Base-by-base conservation (phyloP, 92 coral and sea anemone species). In the Zoanthus sociatus region DNA sequence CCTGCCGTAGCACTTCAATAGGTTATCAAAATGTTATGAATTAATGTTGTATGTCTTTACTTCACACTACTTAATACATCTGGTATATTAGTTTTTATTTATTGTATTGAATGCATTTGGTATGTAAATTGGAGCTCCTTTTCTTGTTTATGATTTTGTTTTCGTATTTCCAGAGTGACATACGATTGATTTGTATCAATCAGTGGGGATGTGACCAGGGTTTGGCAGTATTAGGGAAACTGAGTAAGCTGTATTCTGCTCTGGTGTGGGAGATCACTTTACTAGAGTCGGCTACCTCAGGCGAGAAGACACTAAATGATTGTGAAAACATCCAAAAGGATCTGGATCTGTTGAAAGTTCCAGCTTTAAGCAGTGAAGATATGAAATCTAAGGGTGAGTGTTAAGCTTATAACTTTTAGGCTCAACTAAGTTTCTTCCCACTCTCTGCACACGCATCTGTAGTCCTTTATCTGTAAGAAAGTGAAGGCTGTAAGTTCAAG, bases 121-220 rank as follows among this genome's bases (percentile, higher is more conserved):
- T 11, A 11, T 50, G 1, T 50, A 50, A 50, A 2, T 50, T 50
- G 10, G 55, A 50, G 9, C 55, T 50, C 55, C 55, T 50, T 11
- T 11, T 48, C 53, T 5, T 9, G 9, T 9, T 5, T 48, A 5
- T 48, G 1, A 5, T 0, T 48, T 50, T 50, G 9, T 50, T 50
- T 50, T 58, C 14, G 12, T 32, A 7, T 78, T 13, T 30, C 20
- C 91, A 96, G 95, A 93, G 90, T 83, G 99, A 97, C 75, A 90
- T 95, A 60, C 98, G 99, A 30, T 86, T 91, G 37, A 74, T 97
- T 86, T 97, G 99, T 88, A 88, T 97, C 37, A 93, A 90, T 70
- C 99, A 95, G 79, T 97, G 99, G 99, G 99, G 99, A 0, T 89
- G 94, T 42, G 97, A 96, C 66, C 91, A 90, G 79, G 98, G 97